Percentiles rank a stretch among this genome's conserved stretches.
Evolutionary conservation across 2,797 vertebrate genomes (phyloP).

Genomic region (Rousettus madagascariensis): DNA sequence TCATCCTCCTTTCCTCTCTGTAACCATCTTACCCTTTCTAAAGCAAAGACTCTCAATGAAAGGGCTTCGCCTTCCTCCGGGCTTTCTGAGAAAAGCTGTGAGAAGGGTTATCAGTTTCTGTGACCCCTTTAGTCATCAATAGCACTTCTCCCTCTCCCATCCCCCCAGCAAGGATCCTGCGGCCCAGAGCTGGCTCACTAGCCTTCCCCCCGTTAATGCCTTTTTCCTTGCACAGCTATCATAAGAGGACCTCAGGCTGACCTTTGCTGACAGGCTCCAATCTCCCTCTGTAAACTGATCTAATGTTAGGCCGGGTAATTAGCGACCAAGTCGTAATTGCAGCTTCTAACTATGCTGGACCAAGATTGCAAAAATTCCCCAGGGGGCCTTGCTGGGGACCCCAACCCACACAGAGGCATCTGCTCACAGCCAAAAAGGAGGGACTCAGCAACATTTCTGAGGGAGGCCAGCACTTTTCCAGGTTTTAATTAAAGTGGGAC

Average conservation of each 20-base stretch:
- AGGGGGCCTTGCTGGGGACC: neutral
- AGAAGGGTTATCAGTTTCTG: constrained; percentile 42
- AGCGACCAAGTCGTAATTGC: constrained; percentile 87
- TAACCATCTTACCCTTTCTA: neutral
- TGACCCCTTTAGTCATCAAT: constrained; percentile 59
- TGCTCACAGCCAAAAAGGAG: constrained; percentile 29
- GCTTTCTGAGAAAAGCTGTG: constrained; percentile 25
- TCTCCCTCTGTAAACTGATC: constrained; percentile 88
- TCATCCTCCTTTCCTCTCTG: neutral
- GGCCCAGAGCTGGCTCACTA: neutral
- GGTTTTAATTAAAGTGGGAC: constrained; percentile 71
- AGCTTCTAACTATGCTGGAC: constrained; percentile 86
- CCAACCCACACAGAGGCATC: constrained; percentile 34
- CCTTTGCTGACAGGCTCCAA: constrained; percentile 75
- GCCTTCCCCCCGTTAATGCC: constrained; percentile 52
- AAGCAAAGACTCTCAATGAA: neutral
- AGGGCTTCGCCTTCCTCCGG: neutral
- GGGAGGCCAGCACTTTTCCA: constrained; percentile 55
- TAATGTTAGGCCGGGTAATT: constrained; percentile 85
- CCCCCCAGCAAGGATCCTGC: constrained; percentile 9
- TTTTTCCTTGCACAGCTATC: constrained; percentile 63
- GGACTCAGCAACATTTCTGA: constrained; percentile 60
- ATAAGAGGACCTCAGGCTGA: constrained; percentile 76
- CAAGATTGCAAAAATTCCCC: constrained; percentile 86
- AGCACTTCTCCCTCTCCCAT: constrained; percentile 38